Conservation (phyloP, 2,113 vertebrate species). For the Xyrauchen texanus region DNA sequence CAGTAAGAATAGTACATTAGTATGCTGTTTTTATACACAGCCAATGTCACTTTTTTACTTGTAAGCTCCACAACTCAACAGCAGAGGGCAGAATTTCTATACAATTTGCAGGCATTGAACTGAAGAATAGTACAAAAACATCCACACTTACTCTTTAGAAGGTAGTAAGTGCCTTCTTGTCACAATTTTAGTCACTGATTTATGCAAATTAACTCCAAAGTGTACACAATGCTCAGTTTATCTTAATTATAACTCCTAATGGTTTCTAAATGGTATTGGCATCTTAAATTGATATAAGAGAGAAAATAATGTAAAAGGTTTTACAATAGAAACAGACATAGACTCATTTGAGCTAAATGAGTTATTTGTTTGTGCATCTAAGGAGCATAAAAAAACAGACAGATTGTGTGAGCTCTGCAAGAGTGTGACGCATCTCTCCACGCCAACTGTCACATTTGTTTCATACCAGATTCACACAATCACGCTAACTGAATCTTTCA, state of each 20-base stretch:
- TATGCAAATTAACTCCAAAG: neutral
- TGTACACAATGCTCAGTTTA: neutral
- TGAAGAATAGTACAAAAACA: neutral
- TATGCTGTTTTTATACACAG: neutral
- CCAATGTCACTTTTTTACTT: neutral
- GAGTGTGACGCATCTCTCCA: conserved; percentile 41
- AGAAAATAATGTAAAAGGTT: neutral
- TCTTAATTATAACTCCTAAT: neutral
- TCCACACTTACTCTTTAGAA: neutral
- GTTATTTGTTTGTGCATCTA: conserved; percentile 10
- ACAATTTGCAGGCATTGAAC: neutral
- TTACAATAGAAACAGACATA: neutral
- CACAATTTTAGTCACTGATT: neutral
- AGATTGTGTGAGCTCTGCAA: conserved; percentile 7
- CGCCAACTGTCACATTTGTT: conserved; percentile 55
- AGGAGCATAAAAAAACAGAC: conserved; percentile 11
- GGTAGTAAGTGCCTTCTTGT: neutral
- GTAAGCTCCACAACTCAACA: conserved; percentile 16
- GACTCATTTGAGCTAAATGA: neutral
- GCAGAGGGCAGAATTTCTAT: conserved; percentile 52
- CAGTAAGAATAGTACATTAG: too few relatives aligned
- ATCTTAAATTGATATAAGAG: neutral
- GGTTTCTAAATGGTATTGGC: neutral
- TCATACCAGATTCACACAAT: conserved; percentile 42
- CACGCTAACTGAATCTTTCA: conserved; percentile 45